Conservation (phyloP, 2,113 vertebrate genomes). For the Oreotrochilus melanogaster region DNA sequence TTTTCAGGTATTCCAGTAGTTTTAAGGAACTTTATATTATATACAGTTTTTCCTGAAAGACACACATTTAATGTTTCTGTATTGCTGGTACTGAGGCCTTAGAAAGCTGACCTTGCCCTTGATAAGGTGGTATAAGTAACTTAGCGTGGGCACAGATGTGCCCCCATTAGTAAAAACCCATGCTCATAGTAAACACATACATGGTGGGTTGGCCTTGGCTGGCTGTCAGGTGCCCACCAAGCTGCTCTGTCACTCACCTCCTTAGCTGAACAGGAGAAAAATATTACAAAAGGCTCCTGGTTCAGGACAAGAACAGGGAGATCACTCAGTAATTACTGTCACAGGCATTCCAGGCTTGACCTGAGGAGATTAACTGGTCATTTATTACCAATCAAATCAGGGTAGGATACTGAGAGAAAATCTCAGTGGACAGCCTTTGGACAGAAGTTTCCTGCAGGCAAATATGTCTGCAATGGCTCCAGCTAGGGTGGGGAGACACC, state of each 20-base stretch:
- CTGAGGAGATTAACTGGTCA: not conserved
- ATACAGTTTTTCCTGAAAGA: not conserved
- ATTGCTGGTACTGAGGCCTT: not conserved
- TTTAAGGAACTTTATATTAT: not conserved
- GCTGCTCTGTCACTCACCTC: not conserved
- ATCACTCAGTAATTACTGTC: not conserved
- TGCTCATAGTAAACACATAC: not conserved
- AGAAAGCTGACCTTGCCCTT: not conserved
- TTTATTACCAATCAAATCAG: not conserved
- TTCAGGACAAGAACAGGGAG: not conserved
- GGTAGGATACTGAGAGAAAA: not conserved
- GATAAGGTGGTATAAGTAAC: not conserved
- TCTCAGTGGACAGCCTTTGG: too few relatives aligned
- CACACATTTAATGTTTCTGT: not conserved
- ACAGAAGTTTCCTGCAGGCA: too few relatives aligned
- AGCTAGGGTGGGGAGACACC: too few relatives aligned
- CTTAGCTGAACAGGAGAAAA: not conserved
- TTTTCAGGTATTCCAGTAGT: not conserved
- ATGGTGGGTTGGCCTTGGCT: not conserved
- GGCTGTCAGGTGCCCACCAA: not conserved
- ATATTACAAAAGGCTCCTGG: accelerated
- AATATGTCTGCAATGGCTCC: too few relatives aligned
- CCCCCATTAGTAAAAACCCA: not conserved
- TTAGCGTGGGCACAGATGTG: not conserved
- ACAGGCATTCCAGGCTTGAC: not conserved